Evolutionary conservation across 2,113 vertebrate species (phyloP).

Genomic region (Aythya baeri): DNA sequence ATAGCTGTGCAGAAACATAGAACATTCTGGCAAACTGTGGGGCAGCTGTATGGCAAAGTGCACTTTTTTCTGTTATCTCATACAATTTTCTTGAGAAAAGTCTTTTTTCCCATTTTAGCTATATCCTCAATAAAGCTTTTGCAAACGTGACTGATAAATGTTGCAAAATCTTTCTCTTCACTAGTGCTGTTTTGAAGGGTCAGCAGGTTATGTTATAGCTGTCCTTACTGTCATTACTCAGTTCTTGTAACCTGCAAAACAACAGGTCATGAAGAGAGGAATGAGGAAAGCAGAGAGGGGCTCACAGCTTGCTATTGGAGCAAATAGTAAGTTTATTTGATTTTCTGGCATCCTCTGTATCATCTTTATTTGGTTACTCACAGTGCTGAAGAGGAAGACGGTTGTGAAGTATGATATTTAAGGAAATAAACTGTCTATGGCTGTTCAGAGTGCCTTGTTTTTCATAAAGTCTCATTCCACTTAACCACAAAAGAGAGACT

Average conservation of each 20-base stretch:
- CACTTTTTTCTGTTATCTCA: background rate
- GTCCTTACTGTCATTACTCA: background rate
- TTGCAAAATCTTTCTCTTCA: background rate
- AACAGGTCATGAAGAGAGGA: background rate
- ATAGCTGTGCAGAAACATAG: background rate
- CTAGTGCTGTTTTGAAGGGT: background rate
- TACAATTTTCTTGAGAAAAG: background rate
- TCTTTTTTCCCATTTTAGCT: background rate
- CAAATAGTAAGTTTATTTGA: background rate
- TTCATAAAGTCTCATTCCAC: constrained; percentile 66
- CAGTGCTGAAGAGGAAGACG: constrained; percentile 1
- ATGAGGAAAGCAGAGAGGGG: background rate
- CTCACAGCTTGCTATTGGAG: background rate
- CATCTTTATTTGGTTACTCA: background rate
- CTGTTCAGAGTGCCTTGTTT: constrained; percentile 63
- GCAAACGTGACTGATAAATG: background rate
- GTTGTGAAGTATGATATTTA: constrained; percentile 15
- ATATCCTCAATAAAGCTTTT: background rate
- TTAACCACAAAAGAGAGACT: constrained; percentile 74
- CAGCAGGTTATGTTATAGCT: background rate
- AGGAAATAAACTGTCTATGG: constrained; percentile 54
- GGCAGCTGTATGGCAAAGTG: background rate
- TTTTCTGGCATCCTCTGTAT: background rate
- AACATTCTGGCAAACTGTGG: rapidly evolving
- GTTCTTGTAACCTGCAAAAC: background rate